phyloP scores from a whole-genome alignment of 2,888 invertebrate genomes.

The Yponomeuta sedellus region DNA sequence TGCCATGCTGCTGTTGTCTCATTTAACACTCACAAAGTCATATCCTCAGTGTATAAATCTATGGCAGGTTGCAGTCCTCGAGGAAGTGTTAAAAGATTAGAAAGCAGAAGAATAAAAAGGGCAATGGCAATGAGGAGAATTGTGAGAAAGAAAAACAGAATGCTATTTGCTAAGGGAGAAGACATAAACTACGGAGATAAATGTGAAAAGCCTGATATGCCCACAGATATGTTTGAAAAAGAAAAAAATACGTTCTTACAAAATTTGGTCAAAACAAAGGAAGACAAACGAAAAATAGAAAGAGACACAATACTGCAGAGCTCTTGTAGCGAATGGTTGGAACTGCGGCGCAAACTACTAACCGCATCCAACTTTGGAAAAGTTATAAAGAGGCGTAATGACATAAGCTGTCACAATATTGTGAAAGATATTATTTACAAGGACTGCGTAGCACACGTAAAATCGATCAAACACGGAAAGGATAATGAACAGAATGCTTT shows the following conservation, averaged over 20 bases:
- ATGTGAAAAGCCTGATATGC: slow-evolving; percentile 17
- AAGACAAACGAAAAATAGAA: slow-evolving; percentile 5
- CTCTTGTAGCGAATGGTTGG: background rate
- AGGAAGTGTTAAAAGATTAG: slow-evolving; percentile 1
- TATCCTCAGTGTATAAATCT: slow-evolving; percentile 14
- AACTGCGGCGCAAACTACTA: slow-evolving; percentile 16
- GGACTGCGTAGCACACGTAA: slow-evolving; percentile 13
- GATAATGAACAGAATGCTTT: slow-evolving; percentile 20
- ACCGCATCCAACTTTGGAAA: slow-evolving; percentile 18
- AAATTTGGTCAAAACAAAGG: too few species aligned
- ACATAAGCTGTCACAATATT: slow-evolving; percentile 17
- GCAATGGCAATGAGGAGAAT: too few species aligned
- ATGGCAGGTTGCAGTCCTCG: slow-evolving; percentile 5
- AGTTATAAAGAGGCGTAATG: slow-evolving; percentile 17
- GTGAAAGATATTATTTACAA: slow-evolving; percentile 19
- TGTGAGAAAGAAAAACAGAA: too few species aligned
- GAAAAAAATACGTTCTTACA: too few species aligned
- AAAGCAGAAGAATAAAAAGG: too few species aligned
- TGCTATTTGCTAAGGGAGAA: background rate
- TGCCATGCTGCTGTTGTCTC: slow-evolving; percentile 31
- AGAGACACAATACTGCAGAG: slow-evolving; percentile 12
- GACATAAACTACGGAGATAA: slow-evolving; percentile 11
- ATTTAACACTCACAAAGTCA: slow-evolving; percentile 26
- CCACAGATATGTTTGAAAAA: slow-evolving; percentile 9
- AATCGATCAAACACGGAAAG: slow-evolving; percentile 21